Evolutionary conservation across 2,888 invertebrate genomes (phyloP), one percentile per base, ranked within the genome.

Genomic region (Perizoma flavofasciatum): DNA sequence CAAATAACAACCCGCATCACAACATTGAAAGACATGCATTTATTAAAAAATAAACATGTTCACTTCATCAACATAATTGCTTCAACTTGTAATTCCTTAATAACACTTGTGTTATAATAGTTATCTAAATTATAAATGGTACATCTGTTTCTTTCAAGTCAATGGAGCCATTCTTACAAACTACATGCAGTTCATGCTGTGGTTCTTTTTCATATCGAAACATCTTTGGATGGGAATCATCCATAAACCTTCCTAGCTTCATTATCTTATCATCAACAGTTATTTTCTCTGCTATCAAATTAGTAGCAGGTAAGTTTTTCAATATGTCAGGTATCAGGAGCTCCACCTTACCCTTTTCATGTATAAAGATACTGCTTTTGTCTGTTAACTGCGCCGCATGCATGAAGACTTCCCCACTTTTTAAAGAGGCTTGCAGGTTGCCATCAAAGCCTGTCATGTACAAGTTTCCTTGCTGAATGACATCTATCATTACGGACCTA

Each of bases 91-190:
- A 63, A 63, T 61, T 67, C 37, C 57, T 44, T 55, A 43, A 46
- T 45, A 37, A 22, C 46, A 49, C 8, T 50, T 51, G 49, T 59
- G 10, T 49, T 48, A 48, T 7, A 48, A 9, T 33, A 32, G 40
- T 39, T 32, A 50, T 62, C 77, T 84, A 88, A 60, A 88, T 49
- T 59, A 82, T 72, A 72, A 91, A 88, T n/a, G 91, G 87, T 72
- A 81, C 58, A 65, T 83, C 76, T 56, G 91, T 88, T 67, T 92
- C 86, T 69, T 88, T 91, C 55, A 92, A 78, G 63, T 88, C 88
- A 76, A 92, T 92, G 40, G 89, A 86, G 65, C 92, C 92, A 83
- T 92, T 92, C 75, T 87, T 90, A 85, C 92, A 92, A 49, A 92
- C 92, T 83, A 92, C 84, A 56, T 91, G 85, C 65, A 92, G 78